Evolutionary conservation across 2,888 invertebrate species (phyloP).

Genomic region (Apoderus coryli): DNA sequence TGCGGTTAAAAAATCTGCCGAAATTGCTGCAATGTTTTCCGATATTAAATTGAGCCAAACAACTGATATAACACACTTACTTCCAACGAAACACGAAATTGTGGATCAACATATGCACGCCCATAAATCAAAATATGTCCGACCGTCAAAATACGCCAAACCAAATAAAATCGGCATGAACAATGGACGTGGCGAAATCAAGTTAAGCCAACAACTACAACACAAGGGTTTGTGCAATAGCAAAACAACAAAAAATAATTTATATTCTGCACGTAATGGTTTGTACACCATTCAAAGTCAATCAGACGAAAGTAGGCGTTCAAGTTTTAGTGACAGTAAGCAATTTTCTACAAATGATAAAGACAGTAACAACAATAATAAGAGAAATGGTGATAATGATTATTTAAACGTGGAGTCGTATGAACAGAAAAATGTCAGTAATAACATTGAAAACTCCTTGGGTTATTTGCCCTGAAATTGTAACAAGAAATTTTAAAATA

Average conservation of each 20-base stretch:
- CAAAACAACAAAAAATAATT: constrained; percentile 17
- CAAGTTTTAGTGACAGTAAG: constrained; percentile 20
- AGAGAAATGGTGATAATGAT: constrained; percentile 2
- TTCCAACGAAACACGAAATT: constrained; percentile 19
- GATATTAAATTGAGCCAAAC: constrained; percentile 58
- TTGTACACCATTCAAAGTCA: constrained; percentile 34
- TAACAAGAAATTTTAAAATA: too few species aligned
- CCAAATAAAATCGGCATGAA: constrained; percentile 9
- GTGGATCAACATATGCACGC: background rate
- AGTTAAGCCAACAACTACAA: constrained; percentile 5
- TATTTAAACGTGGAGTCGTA: constrained; percentile 1
- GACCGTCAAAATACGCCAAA: constrained; percentile 9
- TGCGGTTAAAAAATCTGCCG: constrained; percentile 77
- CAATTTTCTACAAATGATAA: background rate
- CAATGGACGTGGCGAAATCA: constrained; percentile 3
- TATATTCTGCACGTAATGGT: constrained; percentile 33
- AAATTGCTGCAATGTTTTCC: constrained; percentile 75
- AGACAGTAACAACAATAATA: constrained; percentile 2
- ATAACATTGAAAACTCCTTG: constrained; percentile 46
- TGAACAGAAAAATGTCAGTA: constrained; percentile 26
- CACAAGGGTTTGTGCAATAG: constrained; percentile 14
- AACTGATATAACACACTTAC: constrained; percentile 45
- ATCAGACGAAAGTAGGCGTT: constrained; percentile 31
- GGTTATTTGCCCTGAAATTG: constrained; percentile 43
- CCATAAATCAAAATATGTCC: constrained; percentile 3